Base-by-base conservation (phyloP, 2,888 invertebrate species). In the Mimas tiliae region DNA sequence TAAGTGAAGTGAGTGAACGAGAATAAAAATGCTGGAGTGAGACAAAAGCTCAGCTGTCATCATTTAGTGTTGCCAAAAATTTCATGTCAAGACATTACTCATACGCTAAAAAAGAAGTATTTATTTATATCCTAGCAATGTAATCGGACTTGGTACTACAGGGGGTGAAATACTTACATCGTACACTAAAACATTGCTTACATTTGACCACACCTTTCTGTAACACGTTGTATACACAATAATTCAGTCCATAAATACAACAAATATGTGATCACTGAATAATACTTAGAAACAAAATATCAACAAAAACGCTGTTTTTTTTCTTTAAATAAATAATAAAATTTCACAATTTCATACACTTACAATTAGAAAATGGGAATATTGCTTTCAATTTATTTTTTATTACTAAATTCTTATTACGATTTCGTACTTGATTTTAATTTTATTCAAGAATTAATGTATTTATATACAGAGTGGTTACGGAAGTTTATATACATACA, bases 341-440 rank as follows among this genome's bases (percentile, higher is more conserved):
- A 42, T 58, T 58, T 58, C 76, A 69, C 74, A 75, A 69, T 71
- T 71, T 66, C 70, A 71, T 63, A 71, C 72, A 68, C 65, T 65
- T 58, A 58, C 16, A 19, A 58, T 58, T 58, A 58, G 9, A 27
- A 33, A 65, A 68, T 72, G 73, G 75, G 70, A 74, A 74, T 75
- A 75, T 75, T 75, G 75, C 75, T 76, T 74, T 72, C 19, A 45
- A 62, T 69, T 69, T 73, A 42, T 12, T 42, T 58, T 42, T 42
- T 76, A 75, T 66, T 64, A 38, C 9, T 65, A 65, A 27, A 45
- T 14, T 19, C 58, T 58, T 58, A 58, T 42, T 33, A 33, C 14
- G 53, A 53, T 53, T 58, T 58, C 42, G 58, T 58, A 58, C 58
- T 58, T 21, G 19, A 58, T 42, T 58, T 58, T 19, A 11, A 1